Evolutionary conservation across 2,113 vertebrate genomes (phyloP).

Genomic region (Salvelinus sp.): DNA sequence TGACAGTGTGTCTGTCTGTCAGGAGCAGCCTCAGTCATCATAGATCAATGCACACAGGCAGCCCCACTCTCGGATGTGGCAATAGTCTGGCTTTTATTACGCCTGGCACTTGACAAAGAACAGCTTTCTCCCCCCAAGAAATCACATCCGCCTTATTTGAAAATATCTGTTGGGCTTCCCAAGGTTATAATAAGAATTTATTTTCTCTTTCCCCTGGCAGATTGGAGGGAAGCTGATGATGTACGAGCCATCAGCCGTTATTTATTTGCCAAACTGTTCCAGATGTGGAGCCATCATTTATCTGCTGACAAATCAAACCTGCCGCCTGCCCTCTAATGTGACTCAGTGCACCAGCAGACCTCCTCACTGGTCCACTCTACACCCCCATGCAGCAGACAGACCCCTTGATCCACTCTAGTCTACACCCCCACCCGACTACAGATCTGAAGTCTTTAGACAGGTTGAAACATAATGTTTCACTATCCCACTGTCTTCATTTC

Average conservation of each 20-base stretch:
- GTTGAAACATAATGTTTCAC: neutral
- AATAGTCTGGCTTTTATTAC: slow-evolving; percentile 23
- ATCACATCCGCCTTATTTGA: slow-evolving; percentile 24
- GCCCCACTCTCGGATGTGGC: slow-evolving; percentile 22
- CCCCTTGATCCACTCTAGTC: neutral
- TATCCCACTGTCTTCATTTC: neutral
- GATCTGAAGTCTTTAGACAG: neutral
- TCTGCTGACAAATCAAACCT: slow-evolving; percentile 88
- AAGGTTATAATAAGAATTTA: slow-evolving; percentile 89
- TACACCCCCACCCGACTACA: neutral
- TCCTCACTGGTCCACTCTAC: slow-evolving; percentile 56
- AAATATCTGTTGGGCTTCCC: slow-evolving; percentile 74
- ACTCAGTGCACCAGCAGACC: slow-evolving; percentile 80
- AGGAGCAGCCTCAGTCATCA: slow-evolving; percentile 11
- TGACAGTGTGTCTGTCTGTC: slow-evolving; percentile 31
- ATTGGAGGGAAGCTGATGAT: slow-evolving; percentile 86
- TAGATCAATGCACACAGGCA: slow-evolving; percentile 30
- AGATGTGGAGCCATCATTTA: slow-evolving; percentile 92
- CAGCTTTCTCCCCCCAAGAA: slow-evolving; percentile 38
- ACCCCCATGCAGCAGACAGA: slow-evolving; percentile 28
- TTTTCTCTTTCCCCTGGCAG: slow-evolving; percentile 83
- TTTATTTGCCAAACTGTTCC: slow-evolving; percentile 92
- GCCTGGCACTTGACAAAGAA: slow-evolving; percentile 44
- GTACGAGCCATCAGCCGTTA: slow-evolving; percentile 86
- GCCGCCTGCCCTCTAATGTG: slow-evolving; percentile 80